Percentiles rank a stretch among this genome's conserved stretches.
Evolutionary conservation across 2,113 vertebrate genomes (phyloP).

Genomic region (Gopherus evgoodei): DNA sequence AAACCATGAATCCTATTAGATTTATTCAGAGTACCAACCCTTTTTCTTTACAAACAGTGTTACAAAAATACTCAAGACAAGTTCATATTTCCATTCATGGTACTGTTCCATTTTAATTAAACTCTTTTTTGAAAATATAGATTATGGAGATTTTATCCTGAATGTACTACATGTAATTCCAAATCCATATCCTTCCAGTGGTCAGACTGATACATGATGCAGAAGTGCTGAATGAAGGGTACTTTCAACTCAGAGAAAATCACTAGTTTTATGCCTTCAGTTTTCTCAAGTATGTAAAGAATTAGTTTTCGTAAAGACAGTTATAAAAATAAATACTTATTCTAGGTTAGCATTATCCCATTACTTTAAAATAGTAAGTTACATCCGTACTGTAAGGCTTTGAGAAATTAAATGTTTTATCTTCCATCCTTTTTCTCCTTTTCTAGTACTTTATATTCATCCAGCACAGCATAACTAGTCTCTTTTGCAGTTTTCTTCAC

Average conservation of each 20-base stretch:
- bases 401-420: slow-evolving; percentile 33
- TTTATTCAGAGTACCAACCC: slow-evolving; percentile 21
- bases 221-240: slow-evolving; percentile 35
- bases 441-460: slow-evolving; percentile 90
- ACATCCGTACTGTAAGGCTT: slow-evolving; percentile 66
- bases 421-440: slow-evolving; percentile 71
- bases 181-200: slow-evolving; percentile 28
- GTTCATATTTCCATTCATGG: slow-evolving; percentile 31
- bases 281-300: neutral
- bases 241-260: slow-evolving; percentile 20
- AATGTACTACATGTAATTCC: slow-evolving; percentile 27
- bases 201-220: neutral
- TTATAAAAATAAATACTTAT: slow-evolving; percentile 65
- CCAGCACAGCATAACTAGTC: slow-evolving; percentile 88
- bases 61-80: slow-evolving; percentile 76
- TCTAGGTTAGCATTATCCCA: slow-evolving; percentile 9
- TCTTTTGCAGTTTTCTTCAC: slow-evolving; percentile 95
- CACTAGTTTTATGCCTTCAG: neutral
- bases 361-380: slow-evolving; percentile 48
- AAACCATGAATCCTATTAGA: slow-evolving; percentile 9
- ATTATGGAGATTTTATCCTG: neutral
- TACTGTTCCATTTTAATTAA: neutral
- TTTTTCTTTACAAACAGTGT: slow-evolving; percentile 67
- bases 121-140: too few relatives aligned
- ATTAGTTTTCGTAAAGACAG: slow-evolving; percentile 22